Conservation (phyloP, 2,113 vertebrate species). For the Spermophilus dauricus region DNA sequence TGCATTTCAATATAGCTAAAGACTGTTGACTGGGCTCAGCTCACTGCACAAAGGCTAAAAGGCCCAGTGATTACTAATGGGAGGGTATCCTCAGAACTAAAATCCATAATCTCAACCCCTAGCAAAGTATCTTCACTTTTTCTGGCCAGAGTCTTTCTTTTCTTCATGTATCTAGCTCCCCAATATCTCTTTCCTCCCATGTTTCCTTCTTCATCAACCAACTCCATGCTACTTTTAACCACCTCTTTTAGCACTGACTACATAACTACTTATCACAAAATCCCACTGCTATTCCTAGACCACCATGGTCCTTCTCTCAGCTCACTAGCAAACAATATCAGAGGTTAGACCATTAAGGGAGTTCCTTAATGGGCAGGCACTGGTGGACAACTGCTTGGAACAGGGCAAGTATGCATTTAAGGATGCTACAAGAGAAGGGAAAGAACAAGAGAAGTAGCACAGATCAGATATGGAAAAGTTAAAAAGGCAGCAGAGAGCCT, state of each 20-base stretch:
- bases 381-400: neutral
- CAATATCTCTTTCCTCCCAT: slow-evolving; percentile 9
- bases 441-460: neutral
- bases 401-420: neutral
- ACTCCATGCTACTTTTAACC: neutral
- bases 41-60: slow-evolving; percentile 63
- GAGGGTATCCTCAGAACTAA: neutral
- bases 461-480: neutral
- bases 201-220: neutral
- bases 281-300: neutral
- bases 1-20: slow-evolving; percentile 74
- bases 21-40: slow-evolving; percentile 58
- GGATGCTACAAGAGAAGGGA: neutral
- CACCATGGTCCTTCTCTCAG: neutral
- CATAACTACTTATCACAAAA: neutral
- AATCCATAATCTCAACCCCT: slow-evolving; percentile 32
- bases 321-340: neutral
- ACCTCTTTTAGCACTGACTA: neutral
- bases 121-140: slow-evolving; percentile 35
- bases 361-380: neutral
- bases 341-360: neutral
- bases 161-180: neutral
- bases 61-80: slow-evolving; percentile 54
- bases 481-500: neutral
- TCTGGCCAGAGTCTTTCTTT: neutral